Evolutionary conservation across 2,113 vertebrate genomes (phyloP), one percentile per base, ranked within the genome.

Genomic region (Sorex fumeus): DNA sequence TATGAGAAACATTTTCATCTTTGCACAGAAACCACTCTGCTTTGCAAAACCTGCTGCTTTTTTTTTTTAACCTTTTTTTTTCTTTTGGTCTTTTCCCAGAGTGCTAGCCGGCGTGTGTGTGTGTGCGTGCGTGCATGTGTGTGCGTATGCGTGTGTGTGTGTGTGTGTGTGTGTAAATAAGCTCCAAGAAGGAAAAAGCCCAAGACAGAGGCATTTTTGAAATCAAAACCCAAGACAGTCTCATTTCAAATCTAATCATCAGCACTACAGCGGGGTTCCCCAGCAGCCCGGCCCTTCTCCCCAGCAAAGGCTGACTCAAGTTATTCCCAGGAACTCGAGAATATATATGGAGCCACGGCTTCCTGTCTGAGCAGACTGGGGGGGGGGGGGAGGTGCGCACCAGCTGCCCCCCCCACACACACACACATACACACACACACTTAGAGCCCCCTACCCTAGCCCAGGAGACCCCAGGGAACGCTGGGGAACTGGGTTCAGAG

Each of bases 1-100:
- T 90, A 82, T 83, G 87, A 91, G 87, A 91, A 87, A 77, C 78
- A 87, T 94, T 94, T 86, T 95, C 76, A 75, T 95, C 94, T 95
- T 91, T 87, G 77, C 88, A 82, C 78, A 45, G 47, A 84, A 93
- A 87, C 91, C 91, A 67, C 64, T 96, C 85, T 36, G 43, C 88
- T 90, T 94, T 94, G 83, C 72, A 69, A 87, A 86, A 88, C 75
- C 89, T 64, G 81, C 70, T 79, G 64, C 70, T 8, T 4, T 45
- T 62, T 66, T 34, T 64, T 60, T 28, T 62, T 32, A n/a, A 13
- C 9, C 34, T 69, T n/a, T 30, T 62, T 45, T 40, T 8, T 0
- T 4, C 5, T 43, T 77, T 15, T 25, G 1, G 27, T 27, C 70
- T 12, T 53, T n/a, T 28, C 57, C 79, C 64, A 0, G 45, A 94